A percentile compares a stretch with the other conserved stretches of the same genome.
Conservation (phyloP, 2,888 invertebrate species). For the Hedya salicella region DNA sequence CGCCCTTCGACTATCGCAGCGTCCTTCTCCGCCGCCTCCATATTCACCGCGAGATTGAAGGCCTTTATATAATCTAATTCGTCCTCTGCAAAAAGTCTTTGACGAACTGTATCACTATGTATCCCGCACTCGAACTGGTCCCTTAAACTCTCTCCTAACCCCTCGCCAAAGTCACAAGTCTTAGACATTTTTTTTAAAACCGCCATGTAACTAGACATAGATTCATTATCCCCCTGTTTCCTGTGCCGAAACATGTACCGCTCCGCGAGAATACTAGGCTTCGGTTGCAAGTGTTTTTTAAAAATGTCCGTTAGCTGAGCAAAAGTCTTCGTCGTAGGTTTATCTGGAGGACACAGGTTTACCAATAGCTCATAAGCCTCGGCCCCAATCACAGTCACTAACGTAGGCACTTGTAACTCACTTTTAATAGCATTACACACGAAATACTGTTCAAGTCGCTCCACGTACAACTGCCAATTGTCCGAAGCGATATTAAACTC, state of each 20-base stretch:
- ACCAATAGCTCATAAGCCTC: not conserved
- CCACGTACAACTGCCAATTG: not conserved
- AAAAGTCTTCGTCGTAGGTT: not conserved
- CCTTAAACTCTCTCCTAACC: not conserved
- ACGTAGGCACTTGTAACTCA: not conserved
- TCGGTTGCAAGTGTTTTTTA: not conserved
- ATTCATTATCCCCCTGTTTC: not conserved
- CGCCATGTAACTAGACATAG: not conserved
- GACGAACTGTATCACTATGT: not conserved
- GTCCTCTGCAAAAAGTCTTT: constrained; percentile 38
- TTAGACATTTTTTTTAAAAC: not conserved
- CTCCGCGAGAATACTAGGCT: not conserved
- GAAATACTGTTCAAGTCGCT: not conserved
- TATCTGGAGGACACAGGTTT: not conserved
- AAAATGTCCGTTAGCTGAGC: not conserved
- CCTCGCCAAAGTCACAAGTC: not conserved
- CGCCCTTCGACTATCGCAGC: constrained; percentile 34
- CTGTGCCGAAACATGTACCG: not conserved
- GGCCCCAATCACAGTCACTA: not conserved
- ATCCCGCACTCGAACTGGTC: not conserved
- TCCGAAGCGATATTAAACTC: not conserved
- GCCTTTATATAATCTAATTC: constrained; percentile 37
- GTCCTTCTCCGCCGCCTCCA: constrained; percentile 44
- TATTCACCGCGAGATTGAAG: constrained; percentile 36
- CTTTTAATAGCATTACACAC: not conserved